Base-by-base conservation (phyloP, 2,888 invertebrate species). In the Lepidonotus clava region DNA sequence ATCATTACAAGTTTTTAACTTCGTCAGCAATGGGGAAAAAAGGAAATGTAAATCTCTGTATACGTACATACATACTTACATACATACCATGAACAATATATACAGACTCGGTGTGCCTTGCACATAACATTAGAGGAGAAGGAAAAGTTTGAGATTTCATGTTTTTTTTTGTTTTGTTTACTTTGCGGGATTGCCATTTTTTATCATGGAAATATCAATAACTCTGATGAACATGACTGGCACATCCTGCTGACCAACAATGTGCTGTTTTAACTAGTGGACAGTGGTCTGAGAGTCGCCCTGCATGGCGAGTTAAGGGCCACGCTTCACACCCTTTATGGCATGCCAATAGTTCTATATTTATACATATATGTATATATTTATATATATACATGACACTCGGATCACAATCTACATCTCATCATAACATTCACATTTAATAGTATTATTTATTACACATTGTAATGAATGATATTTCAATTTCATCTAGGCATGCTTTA, bases 41-140 rank as follows among this genome's bases (percentile, higher is more conserved):
- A n/a, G 76, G 76, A 46, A 80, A 41, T 80, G 80, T 80, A 80
- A 80, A 80, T 80, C 80, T 80, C 80, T 80, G 51, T 51, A 80
- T 80, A 80, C 80, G 8, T 80, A 80, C 80, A 46, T 80, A 80
- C 80, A 46, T 46, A 80, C 80, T 32, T 76, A 76, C 76, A 76
- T 76, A 76, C 76, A 76, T 76, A 28, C 46, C 51, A 51, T 46
- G 46, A 80, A 80, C 80, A 80, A 80, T 80, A 46, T 80, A n/a
- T 80, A 80, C 80, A 76, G 40, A 51, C 51, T 80, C 4, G 32
- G 18, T 80, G 80, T 80, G 80, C 41, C 80, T 80, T 46, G 80
- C 80, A 80, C 80, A 80, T 80, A 80, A 41, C 80, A 80, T 71
- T 71, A 14, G n/a, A 71, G 38, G 71, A 71, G 38, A 71, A 24